Evolutionary conservation across 1,140 invertebrate genomes (phyloP).

Genomic region (Sminthurinus signatus): DNA sequence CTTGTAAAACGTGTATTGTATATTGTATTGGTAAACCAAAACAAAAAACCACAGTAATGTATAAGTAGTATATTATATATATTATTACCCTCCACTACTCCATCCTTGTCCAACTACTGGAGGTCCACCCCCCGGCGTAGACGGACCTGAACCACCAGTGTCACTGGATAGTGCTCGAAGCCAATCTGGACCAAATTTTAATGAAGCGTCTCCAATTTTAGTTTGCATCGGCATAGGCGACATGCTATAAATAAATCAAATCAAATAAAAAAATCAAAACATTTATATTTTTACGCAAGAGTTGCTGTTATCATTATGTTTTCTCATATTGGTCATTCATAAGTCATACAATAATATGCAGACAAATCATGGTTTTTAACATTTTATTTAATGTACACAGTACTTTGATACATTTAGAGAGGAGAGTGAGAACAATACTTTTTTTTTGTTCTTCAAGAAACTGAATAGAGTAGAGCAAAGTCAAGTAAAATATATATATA

Average conservation of each 20-base stretch:
- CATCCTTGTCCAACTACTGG: neutral
- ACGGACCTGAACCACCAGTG: conserved; percentile 32
- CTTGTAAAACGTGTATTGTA: too few relatives aligned
- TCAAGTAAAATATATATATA: too few relatives aligned
- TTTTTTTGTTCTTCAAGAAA: too few relatives aligned
- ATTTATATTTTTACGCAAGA: conserved; percentile 2
- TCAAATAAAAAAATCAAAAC: conserved; percentile 11
- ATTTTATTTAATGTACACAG: too few relatives aligned
- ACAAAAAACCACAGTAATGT: too few relatives aligned
- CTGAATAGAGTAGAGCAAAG: too few relatives aligned
- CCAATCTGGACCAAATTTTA: conserved; percentile 54
- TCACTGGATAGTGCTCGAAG: conserved; percentile 51
- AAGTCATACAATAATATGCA: too few relatives aligned
- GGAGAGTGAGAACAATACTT: too few relatives aligned
- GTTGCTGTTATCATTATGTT: neutral
- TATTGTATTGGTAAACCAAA: too few relatives aligned
- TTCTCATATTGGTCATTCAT: conserved; percentile 27
- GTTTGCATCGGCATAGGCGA: conserved; percentile 41
- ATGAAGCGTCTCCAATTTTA: conserved; percentile 45
- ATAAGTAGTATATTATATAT: too few relatives aligned
- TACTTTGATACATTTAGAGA: too few relatives aligned
- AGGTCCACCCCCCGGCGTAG: conserved; percentile 12
- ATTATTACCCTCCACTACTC: conserved; percentile 5
- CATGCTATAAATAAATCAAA: conserved; percentile 27
- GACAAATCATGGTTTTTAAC: too few relatives aligned